Evolutionary conservation across 2,888 invertebrate species (phyloP).

Genomic region (Drosophila acutilabella): DNA sequence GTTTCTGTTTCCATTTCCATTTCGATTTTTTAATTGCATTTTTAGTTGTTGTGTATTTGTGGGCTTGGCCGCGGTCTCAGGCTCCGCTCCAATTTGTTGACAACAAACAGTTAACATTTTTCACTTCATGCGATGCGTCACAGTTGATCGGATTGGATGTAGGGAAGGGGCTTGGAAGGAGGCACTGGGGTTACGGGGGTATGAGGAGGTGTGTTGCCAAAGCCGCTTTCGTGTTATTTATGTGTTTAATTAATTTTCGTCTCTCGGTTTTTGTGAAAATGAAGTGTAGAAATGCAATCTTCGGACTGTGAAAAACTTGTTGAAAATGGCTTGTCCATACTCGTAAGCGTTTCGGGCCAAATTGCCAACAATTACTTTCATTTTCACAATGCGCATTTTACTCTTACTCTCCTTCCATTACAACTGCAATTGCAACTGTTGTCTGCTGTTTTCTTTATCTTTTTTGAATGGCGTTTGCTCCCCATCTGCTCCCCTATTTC

Average conservation of each 20-base stretch:
- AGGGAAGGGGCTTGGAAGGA: background rate
- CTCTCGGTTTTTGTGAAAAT: slow-evolving; percentile 49
- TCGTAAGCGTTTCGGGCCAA: slow-evolving; percentile 50
- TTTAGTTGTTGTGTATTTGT: slow-evolving; percentile 49
- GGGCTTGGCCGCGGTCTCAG: slow-evolving; percentile 63
- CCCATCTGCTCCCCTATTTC: background rate
- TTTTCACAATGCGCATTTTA: slow-evolving; percentile 64
- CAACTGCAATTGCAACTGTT: slow-evolving; percentile 26
- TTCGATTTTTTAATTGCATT: slow-evolving; percentile 65
- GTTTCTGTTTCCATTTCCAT: slow-evolving; percentile 30
- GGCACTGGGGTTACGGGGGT: background rate
- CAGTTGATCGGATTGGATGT: slow-evolving; percentile 62
- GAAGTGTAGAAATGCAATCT: slow-evolving; percentile 56
- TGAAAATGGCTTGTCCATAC: slow-evolving; percentile 69
- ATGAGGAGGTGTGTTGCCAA: slow-evolving; percentile 15
- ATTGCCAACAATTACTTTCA: slow-evolving; percentile 72
- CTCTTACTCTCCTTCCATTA: slow-evolving; percentile 29
- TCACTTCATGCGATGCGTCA: slow-evolving; percentile 68
- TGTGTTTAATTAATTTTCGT: slow-evolving; percentile 71
- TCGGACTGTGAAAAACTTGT: slow-evolving; percentile 58
- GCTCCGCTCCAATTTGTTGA: slow-evolving; percentile 80
- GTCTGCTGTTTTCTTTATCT: background rate
- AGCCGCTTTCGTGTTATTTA: slow-evolving; percentile 70
- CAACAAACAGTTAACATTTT: slow-evolving; percentile 56
- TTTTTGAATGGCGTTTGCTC: background rate